Evolutionary conservation across 2,797 vertebrate genomes (phyloP).

Genomic region (Smutsia gigantea): DNA sequence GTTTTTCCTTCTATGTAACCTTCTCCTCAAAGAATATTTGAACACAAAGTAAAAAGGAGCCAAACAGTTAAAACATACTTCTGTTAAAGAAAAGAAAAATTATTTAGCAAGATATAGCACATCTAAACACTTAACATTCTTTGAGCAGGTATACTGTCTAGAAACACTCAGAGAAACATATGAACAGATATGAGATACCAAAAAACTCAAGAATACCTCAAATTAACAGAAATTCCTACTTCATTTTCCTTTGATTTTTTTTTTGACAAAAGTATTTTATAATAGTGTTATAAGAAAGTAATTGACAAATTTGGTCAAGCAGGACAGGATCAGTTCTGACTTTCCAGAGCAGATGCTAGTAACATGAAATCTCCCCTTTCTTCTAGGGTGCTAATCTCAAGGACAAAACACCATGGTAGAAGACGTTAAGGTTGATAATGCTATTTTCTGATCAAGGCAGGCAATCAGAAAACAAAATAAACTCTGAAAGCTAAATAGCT

Average conservation of each 20-base stretch:
- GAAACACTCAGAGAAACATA: slow-evolving; percentile 45
- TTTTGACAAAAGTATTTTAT: neutral
- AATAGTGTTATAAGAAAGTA: slow-evolving; percentile 30
- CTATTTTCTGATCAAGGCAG: slow-evolving; percentile 55
- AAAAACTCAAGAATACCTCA: slow-evolving; percentile 48
- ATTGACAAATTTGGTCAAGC: slow-evolving; percentile 60
- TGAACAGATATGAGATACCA: neutral
- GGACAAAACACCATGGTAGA: slow-evolving; percentile 54
- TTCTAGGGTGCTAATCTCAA: slow-evolving; percentile 66
- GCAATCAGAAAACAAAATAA: slow-evolving; percentile 61
- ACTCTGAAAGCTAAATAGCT: slow-evolving; percentile 7
- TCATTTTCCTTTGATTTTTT: neutral
- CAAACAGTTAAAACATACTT: slow-evolving; percentile 34
- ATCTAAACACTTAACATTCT: neutral
- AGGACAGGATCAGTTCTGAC: slow-evolving; percentile 47
- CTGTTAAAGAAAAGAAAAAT: slow-evolving; percentile 36
- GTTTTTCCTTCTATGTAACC: slow-evolving; percentile 26
- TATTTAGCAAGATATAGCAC: slow-evolving; percentile 41
- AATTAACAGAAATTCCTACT: slow-evolving; percentile 43
- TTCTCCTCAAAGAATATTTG: slow-evolving; percentile 38
- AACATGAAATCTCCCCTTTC: slow-evolving; percentile 62
- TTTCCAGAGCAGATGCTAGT: slow-evolving; percentile 56
- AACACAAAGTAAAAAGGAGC: slow-evolving; percentile 43
- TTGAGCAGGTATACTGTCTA: neutral
- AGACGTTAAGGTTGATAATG: slow-evolving; percentile 62